Percentiles rank a stretch among this genome's conserved stretches.
phyloP scores from a whole-genome alignment of 2,888 invertebrate genomes.

The Drosophila subsilvestris region DNA sequence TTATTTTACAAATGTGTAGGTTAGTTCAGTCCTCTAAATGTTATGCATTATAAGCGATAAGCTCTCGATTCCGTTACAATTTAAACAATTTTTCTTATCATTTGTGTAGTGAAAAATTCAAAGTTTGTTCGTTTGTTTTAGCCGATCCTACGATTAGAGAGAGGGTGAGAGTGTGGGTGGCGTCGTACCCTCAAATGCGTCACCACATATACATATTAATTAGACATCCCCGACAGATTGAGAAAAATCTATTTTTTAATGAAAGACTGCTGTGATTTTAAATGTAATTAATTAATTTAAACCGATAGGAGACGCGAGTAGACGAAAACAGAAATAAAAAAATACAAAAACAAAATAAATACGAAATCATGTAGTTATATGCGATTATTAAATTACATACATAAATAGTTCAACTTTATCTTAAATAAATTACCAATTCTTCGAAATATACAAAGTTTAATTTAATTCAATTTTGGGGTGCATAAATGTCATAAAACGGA shows the following conservation, averaged over 20 bases:
- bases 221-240: slow-evolving; percentile 53
- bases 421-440: slow-evolving; percentile 80
- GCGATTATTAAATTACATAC: slow-evolving; percentile 58
- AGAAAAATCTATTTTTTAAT: slow-evolving; percentile 76
- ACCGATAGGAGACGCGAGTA: slow-evolving; percentile 45
- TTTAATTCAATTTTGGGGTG: neutral
- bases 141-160: slow-evolving; percentile 19
- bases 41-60: slow-evolving; percentile 67
- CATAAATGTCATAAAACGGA: no score
- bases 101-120: slow-evolving; percentile 50
- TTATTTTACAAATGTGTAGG: slow-evolving; percentile 54
- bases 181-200: neutral
- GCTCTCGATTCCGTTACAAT: slow-evolving; percentile 70
- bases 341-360: slow-evolving; percentile 55
- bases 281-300: slow-evolving; percentile 77
- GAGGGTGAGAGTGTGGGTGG: no score
- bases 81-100: slow-evolving; percentile 39
- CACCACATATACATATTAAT: slow-evolving; percentile 22
- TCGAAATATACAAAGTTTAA: slow-evolving; percentile 42
- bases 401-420: slow-evolving; percentile 75
- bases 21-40: slow-evolving; percentile 57
- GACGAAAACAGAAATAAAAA: slow-evolving; percentile 43
- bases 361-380: slow-evolving; percentile 69
- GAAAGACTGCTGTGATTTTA: slow-evolving; percentile 84
- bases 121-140: slow-evolving; percentile 61